Conservation (phyloP, 92 coral and sea anemone genomes). For the Epizoanthus ramosus region DNA sequence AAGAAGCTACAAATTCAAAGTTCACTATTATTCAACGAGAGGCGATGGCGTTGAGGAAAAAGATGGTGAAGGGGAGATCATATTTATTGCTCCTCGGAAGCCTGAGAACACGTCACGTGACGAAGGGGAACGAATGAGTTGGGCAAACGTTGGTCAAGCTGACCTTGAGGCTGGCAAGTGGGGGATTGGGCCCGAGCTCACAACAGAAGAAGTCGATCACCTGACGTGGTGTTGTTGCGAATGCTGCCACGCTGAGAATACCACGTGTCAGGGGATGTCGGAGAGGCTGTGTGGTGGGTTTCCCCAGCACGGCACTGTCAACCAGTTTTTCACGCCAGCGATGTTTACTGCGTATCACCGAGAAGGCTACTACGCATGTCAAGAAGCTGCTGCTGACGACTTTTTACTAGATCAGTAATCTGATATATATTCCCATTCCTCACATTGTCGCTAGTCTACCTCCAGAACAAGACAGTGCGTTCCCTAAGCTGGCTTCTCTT, state of each 20-base stretch:
- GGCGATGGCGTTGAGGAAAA: slow-evolving; percentile 18
- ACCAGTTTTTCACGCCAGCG: slow-evolving; percentile 73
- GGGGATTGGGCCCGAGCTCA: slow-evolving; percentile 65
- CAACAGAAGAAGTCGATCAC: slow-evolving; percentile 50
- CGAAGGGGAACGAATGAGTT: slow-evolving; percentile 17
- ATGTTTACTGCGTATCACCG: slow-evolving; percentile 65
- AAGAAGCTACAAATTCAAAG: slow-evolving; percentile 63
- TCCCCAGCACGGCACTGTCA: slow-evolving; percentile 62
- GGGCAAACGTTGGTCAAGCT: slow-evolving; percentile 52
- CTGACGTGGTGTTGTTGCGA: slow-evolving; percentile 71
- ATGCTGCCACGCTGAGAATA: slow-evolving; percentile 48
- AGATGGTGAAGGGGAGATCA: slow-evolving; percentile 65
- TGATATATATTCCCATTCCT: background rate
- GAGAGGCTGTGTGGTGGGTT: slow-evolving; percentile 54
- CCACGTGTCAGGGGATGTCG: slow-evolving; percentile 43
- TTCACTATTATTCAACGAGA: slow-evolving; percentile 48
- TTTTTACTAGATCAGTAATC: slow-evolving; percentile 29
- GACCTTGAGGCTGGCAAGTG: slow-evolving; percentile 48
- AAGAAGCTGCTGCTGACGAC: slow-evolving; percentile 55
- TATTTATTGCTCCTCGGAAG: slow-evolving; percentile 54
- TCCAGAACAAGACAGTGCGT: no score
- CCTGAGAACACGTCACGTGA: slow-evolving; percentile 17
- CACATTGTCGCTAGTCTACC: no score
- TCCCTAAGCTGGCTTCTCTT: no score
- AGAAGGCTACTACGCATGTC: slow-evolving; percentile 71